These are phyloP conservation scores for Mya arenaria DNA, from an alignment of 1,140 invertebrate genomes.

Conservation along the genomic window DNA sequence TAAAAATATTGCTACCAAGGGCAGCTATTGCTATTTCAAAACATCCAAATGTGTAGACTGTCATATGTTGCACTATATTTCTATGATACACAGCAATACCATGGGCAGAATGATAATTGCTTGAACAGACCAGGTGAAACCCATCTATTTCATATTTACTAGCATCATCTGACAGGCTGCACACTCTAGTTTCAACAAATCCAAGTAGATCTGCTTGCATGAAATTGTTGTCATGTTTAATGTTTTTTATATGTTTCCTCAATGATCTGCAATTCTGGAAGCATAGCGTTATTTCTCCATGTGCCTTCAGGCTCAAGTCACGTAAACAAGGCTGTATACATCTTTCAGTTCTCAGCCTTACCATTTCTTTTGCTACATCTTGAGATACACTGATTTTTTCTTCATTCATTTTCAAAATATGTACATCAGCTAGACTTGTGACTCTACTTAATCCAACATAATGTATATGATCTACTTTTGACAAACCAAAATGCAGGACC, in stretches of 20 bases:
- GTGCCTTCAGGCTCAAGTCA: neutral
- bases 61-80: neutral
- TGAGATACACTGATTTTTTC: constrained; percentile 34
- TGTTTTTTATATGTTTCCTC: constrained; percentile 39
- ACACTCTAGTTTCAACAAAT: constrained; percentile 46
- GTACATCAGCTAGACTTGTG: constrained; percentile 13
- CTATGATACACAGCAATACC: neutral
- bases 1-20: neutral
- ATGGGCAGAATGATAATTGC: too few relatives aligned
- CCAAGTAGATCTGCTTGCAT: constrained; percentile 38
- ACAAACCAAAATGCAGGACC: constrained; percentile 16
- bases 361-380: constrained; percentile 59
- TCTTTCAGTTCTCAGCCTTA: too few relatives aligned
- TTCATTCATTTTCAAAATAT: constrained; percentile 45
- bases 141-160: neutral
- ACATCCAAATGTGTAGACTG: neutral
- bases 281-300: constrained; percentile 22
- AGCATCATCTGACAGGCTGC: neutral
- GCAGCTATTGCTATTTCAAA: neutral
- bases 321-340: too few relatives aligned
- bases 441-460: constrained; percentile 58
- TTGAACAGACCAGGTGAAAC: neutral
- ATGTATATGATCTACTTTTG: constrained; percentile 29
- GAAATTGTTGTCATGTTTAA: constrained; percentile 44
- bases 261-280: constrained; percentile 54